Evolutionary conservation across 2,888 invertebrate genomes (phyloP).

Genomic region (Noctua janthe): DNA sequence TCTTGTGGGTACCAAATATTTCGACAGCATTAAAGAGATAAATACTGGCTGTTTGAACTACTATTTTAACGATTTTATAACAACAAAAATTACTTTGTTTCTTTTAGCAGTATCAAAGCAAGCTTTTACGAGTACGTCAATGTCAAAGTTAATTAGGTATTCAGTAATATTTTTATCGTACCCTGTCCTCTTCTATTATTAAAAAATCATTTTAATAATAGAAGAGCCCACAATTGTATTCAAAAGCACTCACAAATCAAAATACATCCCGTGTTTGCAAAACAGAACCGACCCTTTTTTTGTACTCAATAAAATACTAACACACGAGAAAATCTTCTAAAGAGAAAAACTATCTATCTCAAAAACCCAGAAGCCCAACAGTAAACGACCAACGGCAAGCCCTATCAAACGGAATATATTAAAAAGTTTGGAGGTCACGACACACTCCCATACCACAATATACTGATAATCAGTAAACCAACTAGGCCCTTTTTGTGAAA

Average conservation of each 20-base stretch:
- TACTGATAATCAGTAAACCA: not conserved
- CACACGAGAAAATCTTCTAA: not conserved
- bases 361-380: conserved; percentile 36
- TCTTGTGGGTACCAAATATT: conserved; percentile 39
- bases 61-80: conserved; percentile 11
- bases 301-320: not conserved
- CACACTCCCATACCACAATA: conserved; percentile 42
- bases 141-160: not conserved
- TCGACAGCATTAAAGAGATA: conserved; percentile 19
- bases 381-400: conserved; percentile 24
- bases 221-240: not conserved
- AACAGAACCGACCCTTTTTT: not conserved
- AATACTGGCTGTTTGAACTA: conserved; percentile 24
- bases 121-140: not conserved
- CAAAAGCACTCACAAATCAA: not conserved
- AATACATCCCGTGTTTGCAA: not conserved
- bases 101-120: not conserved
- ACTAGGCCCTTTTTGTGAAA: not conserved
- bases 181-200: not conserved
- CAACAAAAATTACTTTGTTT: not conserved
- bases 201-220: not conserved
- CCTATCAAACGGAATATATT: conserved; percentile 60
- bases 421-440: conserved; percentile 70
- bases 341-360: not conserved
- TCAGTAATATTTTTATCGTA: not conserved